A percentile compares a stretch with the other conserved stretches of the same genome.
Evolutionary conservation across 2,888 invertebrate species (phyloP).

Genomic region (Stictocephala bisonia): DNA sequence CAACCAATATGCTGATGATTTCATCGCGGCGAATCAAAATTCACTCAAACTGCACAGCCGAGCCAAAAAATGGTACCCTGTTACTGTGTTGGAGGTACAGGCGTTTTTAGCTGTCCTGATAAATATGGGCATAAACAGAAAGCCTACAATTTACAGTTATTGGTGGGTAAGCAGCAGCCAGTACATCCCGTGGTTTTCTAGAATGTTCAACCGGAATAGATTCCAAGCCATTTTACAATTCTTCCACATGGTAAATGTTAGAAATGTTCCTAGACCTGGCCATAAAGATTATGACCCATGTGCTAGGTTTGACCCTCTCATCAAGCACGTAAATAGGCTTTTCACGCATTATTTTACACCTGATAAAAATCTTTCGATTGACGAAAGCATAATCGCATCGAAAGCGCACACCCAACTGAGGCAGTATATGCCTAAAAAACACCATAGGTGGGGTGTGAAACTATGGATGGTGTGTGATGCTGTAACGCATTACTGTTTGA

Average conservation of each 20-base stretch:
- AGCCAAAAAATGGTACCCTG: slow-evolving; percentile 20
- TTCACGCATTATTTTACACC: slow-evolving; percentile 12
- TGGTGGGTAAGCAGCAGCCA: not conserved
- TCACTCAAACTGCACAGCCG: not conserved
- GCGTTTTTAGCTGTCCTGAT: slow-evolving; percentile 6
- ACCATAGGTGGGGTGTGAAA: slow-evolving; percentile 41
- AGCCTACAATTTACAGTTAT: slow-evolving; percentile 11
- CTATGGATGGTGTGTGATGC: slow-evolving; percentile 38
- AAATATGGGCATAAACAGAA: slow-evolving; percentile 27
- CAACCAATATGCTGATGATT: slow-evolving; percentile 30
- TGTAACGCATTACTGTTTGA: slow-evolving; percentile 30
- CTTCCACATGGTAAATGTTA: slow-evolving; percentile 18
- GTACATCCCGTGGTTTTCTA: not conserved
- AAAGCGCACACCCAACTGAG: slow-evolving; percentile 26
- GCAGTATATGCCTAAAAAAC: slow-evolving; percentile 42
- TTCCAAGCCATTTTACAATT: slow-evolving; percentile 28
- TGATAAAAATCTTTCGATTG: slow-evolving; percentile 1
- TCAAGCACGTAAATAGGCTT: not conserved
- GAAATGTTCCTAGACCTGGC: not conserved
- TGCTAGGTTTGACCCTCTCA: slow-evolving; percentile 4
- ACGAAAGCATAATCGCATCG: slow-evolving; percentile 29
- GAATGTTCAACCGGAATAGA: slow-evolving; percentile 27
- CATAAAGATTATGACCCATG: slow-evolving; percentile 15
- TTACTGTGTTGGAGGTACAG: slow-evolving; percentile 9
- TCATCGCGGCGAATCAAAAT: slow-evolving; percentile 11